Evolutionary conservation across 2,888 invertebrate species (phyloP).

Genomic region (Aelia acuminata): DNA sequence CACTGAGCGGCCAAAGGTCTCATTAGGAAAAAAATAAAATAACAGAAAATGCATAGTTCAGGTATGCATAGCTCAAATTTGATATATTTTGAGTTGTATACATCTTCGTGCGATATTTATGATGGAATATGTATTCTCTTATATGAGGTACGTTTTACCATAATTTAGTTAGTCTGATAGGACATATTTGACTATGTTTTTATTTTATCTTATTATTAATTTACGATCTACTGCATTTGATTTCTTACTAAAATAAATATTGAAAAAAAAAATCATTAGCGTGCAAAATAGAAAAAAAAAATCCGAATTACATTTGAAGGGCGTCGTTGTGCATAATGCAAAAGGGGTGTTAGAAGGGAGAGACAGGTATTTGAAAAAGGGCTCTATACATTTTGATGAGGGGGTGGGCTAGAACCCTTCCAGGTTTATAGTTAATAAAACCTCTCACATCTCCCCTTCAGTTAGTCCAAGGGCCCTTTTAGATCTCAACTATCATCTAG

Average conservation of each 20-base stretch:
- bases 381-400: conserved; percentile 22
- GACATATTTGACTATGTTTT: no score
- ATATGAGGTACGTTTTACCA: no score
- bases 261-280: neutral
- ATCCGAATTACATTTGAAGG: neutral
- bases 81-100: no score
- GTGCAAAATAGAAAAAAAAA: neutral
- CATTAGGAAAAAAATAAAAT: no score
- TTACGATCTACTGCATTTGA: neutral
- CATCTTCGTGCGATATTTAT: no score
- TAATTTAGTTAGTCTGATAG: no score
- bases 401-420: neutral
- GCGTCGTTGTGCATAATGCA: neutral
- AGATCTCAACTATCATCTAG: neutral
- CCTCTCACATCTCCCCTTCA: neutral
- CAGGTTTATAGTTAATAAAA: conserved; percentile 3
- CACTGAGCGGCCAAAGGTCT: no score
- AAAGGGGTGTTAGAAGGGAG: neutral
- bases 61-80: no score
- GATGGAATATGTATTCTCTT: no score
- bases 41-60: no score
- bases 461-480: neutral
- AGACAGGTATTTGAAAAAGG: conserved; percentile 26
- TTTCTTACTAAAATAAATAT: neutral
- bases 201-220: no score